Evolutionary conservation across 2,797 vertebrate genomes (phyloP).

Genomic region (Spinus olivaceus): DNA sequence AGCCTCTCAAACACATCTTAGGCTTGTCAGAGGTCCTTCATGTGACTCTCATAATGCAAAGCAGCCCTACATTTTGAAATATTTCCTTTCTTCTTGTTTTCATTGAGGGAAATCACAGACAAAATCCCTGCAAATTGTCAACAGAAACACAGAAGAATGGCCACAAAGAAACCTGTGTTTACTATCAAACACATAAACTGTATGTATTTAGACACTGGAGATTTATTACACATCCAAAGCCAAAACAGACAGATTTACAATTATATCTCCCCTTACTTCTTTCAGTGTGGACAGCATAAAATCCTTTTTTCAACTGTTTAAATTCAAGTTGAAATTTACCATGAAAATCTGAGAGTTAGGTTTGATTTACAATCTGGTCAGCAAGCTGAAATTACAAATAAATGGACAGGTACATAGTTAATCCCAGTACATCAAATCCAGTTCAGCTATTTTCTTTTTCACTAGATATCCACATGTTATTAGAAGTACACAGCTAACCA

Average conservation of each 20-base stretch:
- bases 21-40: constrained; percentile 59
- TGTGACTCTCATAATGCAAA: constrained; percentile 56
- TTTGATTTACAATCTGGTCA: neutral
- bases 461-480: constrained; percentile 74
- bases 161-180: neutral
- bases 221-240: constrained; percentile 40
- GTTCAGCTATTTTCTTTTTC: constrained; percentile 77
- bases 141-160: constrained; percentile 36
- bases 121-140: constrained; percentile 51
- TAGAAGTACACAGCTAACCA: constrained; percentile 82
- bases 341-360: neutral
- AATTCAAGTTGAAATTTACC: neutral
- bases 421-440: constrained; percentile 72
- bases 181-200: constrained; percentile 30
- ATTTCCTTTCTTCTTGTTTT: constrained; percentile 61
- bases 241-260: constrained; percentile 27
- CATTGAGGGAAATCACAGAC: constrained; percentile 52
- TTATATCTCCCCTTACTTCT: neutral
- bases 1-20: constrained; percentile 56
- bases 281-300: neutral
- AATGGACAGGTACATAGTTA: constrained; percentile 9
- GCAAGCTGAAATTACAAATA: neutral
- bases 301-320: neutral
- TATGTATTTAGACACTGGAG: constrained; percentile 52
- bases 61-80: constrained; percentile 42